Conservation (phyloP, 2,797 vertebrate genomes). For the Buphagus erythrorhynchus region DNA sequence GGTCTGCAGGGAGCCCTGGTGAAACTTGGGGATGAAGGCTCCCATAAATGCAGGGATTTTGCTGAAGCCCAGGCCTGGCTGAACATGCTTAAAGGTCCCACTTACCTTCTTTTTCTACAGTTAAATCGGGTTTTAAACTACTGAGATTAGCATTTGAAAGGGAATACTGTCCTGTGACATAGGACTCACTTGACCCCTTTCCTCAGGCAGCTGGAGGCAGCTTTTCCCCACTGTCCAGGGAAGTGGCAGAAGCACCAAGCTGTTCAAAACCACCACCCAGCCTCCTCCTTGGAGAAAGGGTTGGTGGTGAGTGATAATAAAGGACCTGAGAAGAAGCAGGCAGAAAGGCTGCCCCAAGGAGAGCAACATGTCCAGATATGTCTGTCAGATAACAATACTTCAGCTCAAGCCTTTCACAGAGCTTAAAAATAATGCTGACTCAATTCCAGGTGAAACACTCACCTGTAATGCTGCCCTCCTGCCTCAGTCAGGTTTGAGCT, state of each 20-base stretch:
- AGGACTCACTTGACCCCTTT: background rate
- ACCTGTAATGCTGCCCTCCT: background rate
- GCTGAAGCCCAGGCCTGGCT: background rate
- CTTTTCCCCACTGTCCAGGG: background rate
- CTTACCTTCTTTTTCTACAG: background rate
- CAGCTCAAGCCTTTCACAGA: background rate
- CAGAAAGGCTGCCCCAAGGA: conserved; percentile 26
- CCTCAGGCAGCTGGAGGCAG: background rate
- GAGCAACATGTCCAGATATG: background rate
- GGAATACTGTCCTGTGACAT: background rate
- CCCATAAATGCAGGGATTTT: background rate
- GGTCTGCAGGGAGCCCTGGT: background rate
- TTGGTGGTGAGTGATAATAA: background rate
- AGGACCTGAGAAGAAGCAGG: background rate
- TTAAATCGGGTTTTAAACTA: background rate
- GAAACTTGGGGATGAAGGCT: background rate
- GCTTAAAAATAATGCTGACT: background rate
- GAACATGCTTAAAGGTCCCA: background rate
- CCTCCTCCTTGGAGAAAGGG: background rate
- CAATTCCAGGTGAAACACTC: background rate
- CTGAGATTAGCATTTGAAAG: background rate
- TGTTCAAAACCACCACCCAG: background rate
- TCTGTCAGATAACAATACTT: background rate
- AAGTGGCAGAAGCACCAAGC: background rate
- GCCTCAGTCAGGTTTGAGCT: background rate